Base-by-base conservation (phyloP, 2,113 vertebrate genomes). In the Pongo pygmaeus region DNA sequence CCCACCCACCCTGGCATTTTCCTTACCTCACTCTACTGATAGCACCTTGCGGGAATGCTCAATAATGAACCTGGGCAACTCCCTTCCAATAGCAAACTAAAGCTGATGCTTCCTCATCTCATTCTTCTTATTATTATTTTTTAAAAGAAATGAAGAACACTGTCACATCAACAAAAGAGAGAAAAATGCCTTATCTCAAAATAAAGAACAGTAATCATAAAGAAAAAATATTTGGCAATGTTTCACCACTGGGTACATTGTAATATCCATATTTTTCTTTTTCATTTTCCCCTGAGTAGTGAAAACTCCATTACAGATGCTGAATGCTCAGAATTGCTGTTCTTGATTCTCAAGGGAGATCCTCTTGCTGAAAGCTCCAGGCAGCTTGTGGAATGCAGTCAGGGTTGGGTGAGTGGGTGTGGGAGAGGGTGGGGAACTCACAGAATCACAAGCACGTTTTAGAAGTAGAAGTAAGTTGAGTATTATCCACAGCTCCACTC, bases 331-430 rank as follows among this genome's bases (percentile, higher is more conserved):
- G 16, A 52, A 50, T 38, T 67, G 9, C 59, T 40, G 43, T 40
- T 79, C 59, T 40, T 59, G 12, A 59, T 59, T 46, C 27, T 78
- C 43, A 35, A 67, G 59, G 64, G 32, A 40, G 30, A 2, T 11
- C 48, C 48, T n/a, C 27, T n/a, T 4, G 8, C 74, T 18, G 27
- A 46, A 25, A 79, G 46, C 8, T 10, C 57, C n/a, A 7, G 8
- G 30, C 6, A 6, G 6, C 59, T 55, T 2, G 0, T 4, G 38
- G 38, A 2, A 12, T 11, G 11, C 9, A 18, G 38, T 27, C 22
- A 69, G 46, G 23, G n/a, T 8, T 32, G n/a, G 14, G 27, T 35
- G 27, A 67, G 20, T n/a, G 38, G 74, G 38, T 70, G 59, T 3
- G 1, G 22, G 5, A 52, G 20, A 2, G 13, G 16, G 22, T 35